Evolutionary conservation across 2,113 vertebrate genomes (phyloP).

Genomic region (Microcebus lehilahytsara): DNA sequence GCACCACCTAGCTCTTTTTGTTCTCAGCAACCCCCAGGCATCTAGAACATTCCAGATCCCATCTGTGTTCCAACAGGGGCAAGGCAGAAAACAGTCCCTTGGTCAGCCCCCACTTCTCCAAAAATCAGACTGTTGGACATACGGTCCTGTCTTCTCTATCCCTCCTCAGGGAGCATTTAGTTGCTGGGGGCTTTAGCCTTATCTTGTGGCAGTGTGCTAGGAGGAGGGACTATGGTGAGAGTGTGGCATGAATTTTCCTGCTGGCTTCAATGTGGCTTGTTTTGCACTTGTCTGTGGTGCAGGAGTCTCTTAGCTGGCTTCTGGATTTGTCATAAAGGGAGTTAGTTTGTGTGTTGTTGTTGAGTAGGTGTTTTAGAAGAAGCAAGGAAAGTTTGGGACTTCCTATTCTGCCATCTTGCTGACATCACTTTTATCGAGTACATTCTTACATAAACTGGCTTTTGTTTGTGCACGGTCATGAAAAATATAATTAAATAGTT

Average conservation of each 20-base stretch:
- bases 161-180: not conserved
- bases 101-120: not conserved
- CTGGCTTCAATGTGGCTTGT: not conserved
- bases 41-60: not conserved
- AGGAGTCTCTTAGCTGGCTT: constrained; percentile 1
- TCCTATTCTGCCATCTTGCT: constrained; percentile 28
- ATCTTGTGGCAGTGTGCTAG: not conserved
- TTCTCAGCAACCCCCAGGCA: not conserved
- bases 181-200: not conserved
- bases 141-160: not conserved
- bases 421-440: not conserved
- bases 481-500: constrained; percentile 11
- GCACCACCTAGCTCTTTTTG: not conserved
- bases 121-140: not conserved
- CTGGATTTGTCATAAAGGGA: constrained; percentile 37
- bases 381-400: constrained; percentile 1
- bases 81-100: not conserved
- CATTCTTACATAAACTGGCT: constrained; percentile 25
- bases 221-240: not conserved
- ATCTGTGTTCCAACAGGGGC: not conserved
- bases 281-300: not conserved
- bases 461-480: constrained; percentile 17
- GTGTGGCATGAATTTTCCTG: not conserved
- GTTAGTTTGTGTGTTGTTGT: constrained; percentile 8
- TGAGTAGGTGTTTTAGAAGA: not conserved